Conservation (phyloP, 1,140 invertebrate genomes). For the Drosophila sp. region DNA sequence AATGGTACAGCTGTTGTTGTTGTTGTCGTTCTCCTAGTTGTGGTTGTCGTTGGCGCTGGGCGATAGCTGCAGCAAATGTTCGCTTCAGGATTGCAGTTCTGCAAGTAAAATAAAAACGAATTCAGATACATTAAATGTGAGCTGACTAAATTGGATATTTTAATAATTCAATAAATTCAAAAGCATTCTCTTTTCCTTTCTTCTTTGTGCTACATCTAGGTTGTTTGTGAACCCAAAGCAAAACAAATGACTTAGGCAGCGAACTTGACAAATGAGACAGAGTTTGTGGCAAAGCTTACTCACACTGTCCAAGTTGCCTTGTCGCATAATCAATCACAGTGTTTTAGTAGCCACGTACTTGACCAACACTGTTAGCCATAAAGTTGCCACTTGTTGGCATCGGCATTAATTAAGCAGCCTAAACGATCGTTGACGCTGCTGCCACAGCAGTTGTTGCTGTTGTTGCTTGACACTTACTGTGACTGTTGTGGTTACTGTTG, state of each 20-base stretch:
- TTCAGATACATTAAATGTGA: too few relatives aligned
- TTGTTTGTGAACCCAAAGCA: background rate
- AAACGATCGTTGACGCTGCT: conserved; percentile 45
- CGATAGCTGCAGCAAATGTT: conserved; percentile 75
- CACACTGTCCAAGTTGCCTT: conserved; percentile 27
- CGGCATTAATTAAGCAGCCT: conserved; percentile 56
- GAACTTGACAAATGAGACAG: conserved; percentile 47
- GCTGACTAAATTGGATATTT: too few relatives aligned
- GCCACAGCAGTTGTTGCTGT: background rate
- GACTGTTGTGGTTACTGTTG: conserved; percentile 14
- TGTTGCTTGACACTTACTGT: conserved; percentile 1
- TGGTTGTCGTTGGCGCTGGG: conserved; percentile 47
- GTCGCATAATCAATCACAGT: conserved; percentile 53
- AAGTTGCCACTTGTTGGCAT: conserved; percentile 53
- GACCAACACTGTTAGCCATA: conserved; percentile 53
- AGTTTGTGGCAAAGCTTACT: conserved; percentile 7
- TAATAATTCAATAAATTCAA: too few relatives aligned
- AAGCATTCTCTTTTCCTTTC: too few relatives aligned
- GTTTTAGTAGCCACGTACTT: conserved; percentile 41
- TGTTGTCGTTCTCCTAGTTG: conserved; percentile 52
- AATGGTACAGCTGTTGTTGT: conserved; percentile 62
- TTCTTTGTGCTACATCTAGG: conserved; percentile 1
- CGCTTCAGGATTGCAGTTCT: conserved; percentile 75
- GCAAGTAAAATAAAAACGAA: conserved; percentile 13
- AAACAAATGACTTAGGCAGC: conserved; percentile 35